Evolutionary conservation across 2,888 invertebrate species (phyloP).

Genomic region (Proisotoma minuta): DNA sequence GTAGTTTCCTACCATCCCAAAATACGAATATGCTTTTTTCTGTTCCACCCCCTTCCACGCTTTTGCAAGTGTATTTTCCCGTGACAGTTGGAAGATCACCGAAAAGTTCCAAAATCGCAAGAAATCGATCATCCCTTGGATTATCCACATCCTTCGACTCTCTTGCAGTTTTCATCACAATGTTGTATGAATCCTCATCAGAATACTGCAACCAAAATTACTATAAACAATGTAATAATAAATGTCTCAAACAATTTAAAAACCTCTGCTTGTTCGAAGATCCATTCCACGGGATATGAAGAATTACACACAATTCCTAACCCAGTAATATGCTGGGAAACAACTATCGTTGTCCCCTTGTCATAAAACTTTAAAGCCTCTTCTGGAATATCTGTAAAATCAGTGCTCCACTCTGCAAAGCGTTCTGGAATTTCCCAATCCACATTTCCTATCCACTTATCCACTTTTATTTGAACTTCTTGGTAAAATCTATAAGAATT

Average conservation of each 20-base stretch:
- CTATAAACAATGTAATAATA: neutral
- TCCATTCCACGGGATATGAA: slow-evolving; percentile 33
- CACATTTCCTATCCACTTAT: slow-evolving; percentile 10
- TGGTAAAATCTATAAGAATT: neutral
- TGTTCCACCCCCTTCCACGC: neutral
- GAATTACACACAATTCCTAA: slow-evolving; percentile 26
- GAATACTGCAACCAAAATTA: slow-evolving; percentile 19
- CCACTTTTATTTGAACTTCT: slow-evolving; percentile 6
- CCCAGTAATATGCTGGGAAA: slow-evolving; percentile 30
- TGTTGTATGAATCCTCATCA: slow-evolving; percentile 25
- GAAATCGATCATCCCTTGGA: slow-evolving; percentile 7
- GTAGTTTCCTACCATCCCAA: slow-evolving; percentile 32
- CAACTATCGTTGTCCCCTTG: neutral
- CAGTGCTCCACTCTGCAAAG: slow-evolving; percentile 12
- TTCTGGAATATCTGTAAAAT: neutral
- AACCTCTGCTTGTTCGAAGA: slow-evolving; percentile 29
- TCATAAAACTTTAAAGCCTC: slow-evolving; percentile 5
- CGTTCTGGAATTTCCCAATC: neutral
- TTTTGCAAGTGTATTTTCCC: slow-evolving; percentile 21
- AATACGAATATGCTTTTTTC: slow-evolving; percentile 24
- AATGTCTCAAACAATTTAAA: neutral
- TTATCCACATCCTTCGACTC: slow-evolving; percentile 8
- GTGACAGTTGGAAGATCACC: slow-evolving; percentile 11
- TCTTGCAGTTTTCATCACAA: slow-evolving; percentile 23
- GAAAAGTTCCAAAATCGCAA: slow-evolving; percentile 9